These are phyloP conservation scores for Pelecanus crispus DNA, from an alignment of 2,113 vertebrate genomes.

Conservation along the genomic window DNA sequence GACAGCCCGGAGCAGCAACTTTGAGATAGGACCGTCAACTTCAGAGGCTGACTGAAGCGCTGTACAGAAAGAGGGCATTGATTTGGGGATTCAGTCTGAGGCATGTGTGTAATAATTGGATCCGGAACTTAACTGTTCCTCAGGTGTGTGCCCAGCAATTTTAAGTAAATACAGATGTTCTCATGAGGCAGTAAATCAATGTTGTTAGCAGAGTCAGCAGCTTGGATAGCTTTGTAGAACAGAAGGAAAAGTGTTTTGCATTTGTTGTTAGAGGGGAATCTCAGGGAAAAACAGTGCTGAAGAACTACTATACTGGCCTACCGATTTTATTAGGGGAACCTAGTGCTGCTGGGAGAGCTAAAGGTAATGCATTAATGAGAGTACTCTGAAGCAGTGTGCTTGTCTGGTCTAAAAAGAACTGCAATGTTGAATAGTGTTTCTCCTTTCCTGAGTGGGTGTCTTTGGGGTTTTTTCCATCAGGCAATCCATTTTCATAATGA, in stretches of 20 bases:
- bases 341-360: not conserved
- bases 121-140: not conserved
- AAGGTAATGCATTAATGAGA: rapidly evolving
- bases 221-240: not conserved
- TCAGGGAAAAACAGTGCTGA: not conserved
- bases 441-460: not conserved
- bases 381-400: not conserved
- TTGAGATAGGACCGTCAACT: not conserved
- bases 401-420: not conserved
- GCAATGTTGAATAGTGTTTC: not conserved
- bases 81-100: not conserved
- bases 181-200: not conserved
- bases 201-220: not conserved
- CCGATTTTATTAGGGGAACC: not conserved
- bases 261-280: not conserved
- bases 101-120: not conserved
- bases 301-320: not conserved
- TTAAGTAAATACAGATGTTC: not conserved
- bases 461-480: not conserved
- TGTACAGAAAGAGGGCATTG: not conserved
- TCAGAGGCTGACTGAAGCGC: not conserved
- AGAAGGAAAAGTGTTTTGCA: not conserved
- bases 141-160: not conserved
- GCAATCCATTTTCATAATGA: not conserved
- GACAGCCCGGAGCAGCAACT: not conserved